Evolutionary conservation across 2,888 invertebrate species (phyloP), one percentile per base, ranked within the genome.

Genomic region (Saturnia japonica): DNA sequence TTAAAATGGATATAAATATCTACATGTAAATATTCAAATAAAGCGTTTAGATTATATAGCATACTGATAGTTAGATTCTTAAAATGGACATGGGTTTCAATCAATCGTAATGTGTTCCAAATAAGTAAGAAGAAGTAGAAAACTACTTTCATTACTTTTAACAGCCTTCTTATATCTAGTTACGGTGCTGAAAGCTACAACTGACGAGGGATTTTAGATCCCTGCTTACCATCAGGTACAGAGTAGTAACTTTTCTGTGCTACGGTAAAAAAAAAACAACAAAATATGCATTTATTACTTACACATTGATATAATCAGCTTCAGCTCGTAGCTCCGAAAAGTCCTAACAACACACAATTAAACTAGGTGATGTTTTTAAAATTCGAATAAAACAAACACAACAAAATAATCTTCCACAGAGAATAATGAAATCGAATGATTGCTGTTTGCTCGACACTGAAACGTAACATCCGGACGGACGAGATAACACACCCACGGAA

Each of bases 401-500:
- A 57, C 64, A 64, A 57, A 7, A 12, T 1, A 57, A 64, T 3
- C 40, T n/a, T 64, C 19, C 1, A 40, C 6, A 40, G 40, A 16
- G 6, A 40, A 64, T 40, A 64, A 64, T 12, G 19, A 19, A 40
- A 40, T 34, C 40, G 64, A 64, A 64, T 64, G 19, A n/a, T 40
- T 64, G 40, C 1, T 64, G 16, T 40, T 64, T 64, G n/a, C 11
- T 64, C 19, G 19, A 40, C 40, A 64, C n/a, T 64, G 40, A 16
- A 64, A 7, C 64, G 25, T 25, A 57, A 64, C 64, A 64, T 64
- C 64, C 64, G 64, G 34, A 19, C 40, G 40, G 40, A 40, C 64
- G 40, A 64, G 64, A 64, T 64, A 64, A 64, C 57, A 9, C 40
- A 40, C 64, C 64, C 64, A 64, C 64, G 40, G 40, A 16, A 64